These are phyloP conservation scores for Atherix ibis DNA, from an alignment of 2,888 invertebrate genomes.

Conservation along the genomic window DNA sequence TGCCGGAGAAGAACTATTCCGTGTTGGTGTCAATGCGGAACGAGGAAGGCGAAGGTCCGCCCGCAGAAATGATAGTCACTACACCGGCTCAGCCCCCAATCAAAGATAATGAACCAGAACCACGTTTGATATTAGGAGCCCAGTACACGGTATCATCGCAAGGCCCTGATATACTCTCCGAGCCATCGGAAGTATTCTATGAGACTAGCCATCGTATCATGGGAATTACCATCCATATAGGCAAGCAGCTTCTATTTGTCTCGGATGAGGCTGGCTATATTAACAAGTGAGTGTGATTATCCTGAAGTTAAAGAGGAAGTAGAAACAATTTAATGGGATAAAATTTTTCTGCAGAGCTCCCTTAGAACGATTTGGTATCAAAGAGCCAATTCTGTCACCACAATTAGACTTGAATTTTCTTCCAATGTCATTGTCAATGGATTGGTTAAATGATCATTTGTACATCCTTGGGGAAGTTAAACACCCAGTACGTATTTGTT, in stretches of 20 bases:
- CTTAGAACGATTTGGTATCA: slow-evolving; percentile 18
- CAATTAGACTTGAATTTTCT: slow-evolving; percentile 40
- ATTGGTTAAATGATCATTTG: slow-evolving; percentile 76
- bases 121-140: slow-evolving; percentile 46
- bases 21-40: slow-evolving; percentile 70
- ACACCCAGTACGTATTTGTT: slow-evolving; percentile 30
- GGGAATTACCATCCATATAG: slow-evolving; percentile 67
- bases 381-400: slow-evolving; percentile 38
- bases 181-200: slow-evolving; percentile 17
- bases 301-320: too few relatives aligned
- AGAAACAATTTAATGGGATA: too few relatives aligned
- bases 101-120: slow-evolving; percentile 12
- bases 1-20: slow-evolving; percentile 54
- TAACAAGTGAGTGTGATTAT: slow-evolving; percentile 29
- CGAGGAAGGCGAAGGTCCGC: slow-evolving; percentile 62
- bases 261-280: slow-evolving; percentile 57
- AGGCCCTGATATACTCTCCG: slow-evolving; percentile 30
- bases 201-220: slow-evolving; percentile 22
- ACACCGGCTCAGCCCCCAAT: slow-evolving; percentile 38
- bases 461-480: slow-evolving; percentile 65
- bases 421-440: slow-evolving; percentile 60
- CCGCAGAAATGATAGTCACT: slow-evolving; percentile 43
- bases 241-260: slow-evolving; percentile 55
- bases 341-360: slow-evolving; percentile 14
- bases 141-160: slow-evolving; percentile 52